Evolutionary conservation across 2,888 invertebrate genomes (phyloP).

Genomic region (Catotricha subobsoleta): DNA sequence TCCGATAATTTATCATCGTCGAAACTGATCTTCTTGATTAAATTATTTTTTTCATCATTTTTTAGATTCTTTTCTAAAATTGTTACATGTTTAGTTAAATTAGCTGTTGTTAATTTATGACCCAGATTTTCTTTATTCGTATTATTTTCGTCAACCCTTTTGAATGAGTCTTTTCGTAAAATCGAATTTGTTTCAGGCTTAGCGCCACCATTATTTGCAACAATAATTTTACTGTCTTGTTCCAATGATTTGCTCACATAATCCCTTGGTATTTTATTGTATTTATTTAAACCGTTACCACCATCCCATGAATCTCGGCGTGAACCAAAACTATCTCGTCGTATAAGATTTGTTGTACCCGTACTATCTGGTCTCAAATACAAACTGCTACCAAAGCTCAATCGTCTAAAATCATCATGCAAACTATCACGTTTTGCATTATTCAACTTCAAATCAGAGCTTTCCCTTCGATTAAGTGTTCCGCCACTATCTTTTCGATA

Average conservation of each 20-base stretch:
- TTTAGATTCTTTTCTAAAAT: constrained; percentile 9
- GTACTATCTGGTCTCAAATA: constrained; percentile 13
- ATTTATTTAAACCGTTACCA: not conserved
- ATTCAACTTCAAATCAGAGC: not conserved
- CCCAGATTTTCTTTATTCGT: constrained; percentile 5
- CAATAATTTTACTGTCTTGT: not conserved
- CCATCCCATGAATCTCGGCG: constrained; percentile 1
- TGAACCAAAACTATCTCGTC: constrained; percentile 13
- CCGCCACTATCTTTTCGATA: not conserved
- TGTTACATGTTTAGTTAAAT: constrained; percentile 11
- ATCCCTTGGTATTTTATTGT: constrained; percentile 4
- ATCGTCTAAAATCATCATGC: not conserved
- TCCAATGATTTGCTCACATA: constrained; percentile 8
- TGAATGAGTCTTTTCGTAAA: constrained; percentile 5
- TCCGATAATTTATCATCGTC: constrained; percentile 7
- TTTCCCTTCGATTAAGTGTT: not conserved
- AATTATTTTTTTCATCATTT: constrained; percentile 1
- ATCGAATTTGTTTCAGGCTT: constrained; percentile 4
- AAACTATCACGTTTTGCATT: not conserved
- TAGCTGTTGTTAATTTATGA: constrained; percentile 11
- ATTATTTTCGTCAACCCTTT: not conserved
- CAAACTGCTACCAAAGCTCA: constrained; percentile 9
- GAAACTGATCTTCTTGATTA: not conserved
- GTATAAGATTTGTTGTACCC: constrained; percentile 12
- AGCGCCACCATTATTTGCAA: not conserved